Percentiles rank a stretch among this genome's conserved stretches.
Conservation (phyloP, 2,797 vertebrate species). For the Notoglanidium macrostoma region DNA sequence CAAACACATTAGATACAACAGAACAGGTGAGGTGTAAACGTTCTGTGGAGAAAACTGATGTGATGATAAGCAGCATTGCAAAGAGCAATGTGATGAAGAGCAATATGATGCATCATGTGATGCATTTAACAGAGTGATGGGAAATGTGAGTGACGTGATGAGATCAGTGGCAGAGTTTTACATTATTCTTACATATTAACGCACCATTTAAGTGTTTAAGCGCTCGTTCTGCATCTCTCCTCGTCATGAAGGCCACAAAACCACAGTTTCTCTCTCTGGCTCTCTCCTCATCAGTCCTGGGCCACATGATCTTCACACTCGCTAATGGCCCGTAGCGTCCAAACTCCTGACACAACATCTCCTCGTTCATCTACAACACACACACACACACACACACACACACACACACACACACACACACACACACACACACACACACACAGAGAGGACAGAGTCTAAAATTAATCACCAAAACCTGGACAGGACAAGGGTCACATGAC, state of each 20-base stretch:
- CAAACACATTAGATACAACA: background rate
- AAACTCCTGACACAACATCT: constrained; percentile 99
- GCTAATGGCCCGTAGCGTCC: constrained; percentile 96
- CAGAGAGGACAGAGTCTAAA: background rate
- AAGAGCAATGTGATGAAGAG: background rate
- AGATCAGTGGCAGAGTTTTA: background rate
- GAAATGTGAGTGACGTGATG: background rate
- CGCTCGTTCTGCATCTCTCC: constrained; percentile 97
- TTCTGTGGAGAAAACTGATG: background rate
- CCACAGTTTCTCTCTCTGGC: constrained; percentile 98
- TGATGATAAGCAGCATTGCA: background rate
- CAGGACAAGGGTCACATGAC: background rate
- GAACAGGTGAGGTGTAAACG: background rate
- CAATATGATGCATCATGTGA: background rate
- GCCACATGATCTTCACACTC: constrained; percentile 99
- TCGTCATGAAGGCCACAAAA: constrained; percentile 99
- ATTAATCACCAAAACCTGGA: background rate
- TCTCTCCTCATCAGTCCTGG: constrained; percentile 96
- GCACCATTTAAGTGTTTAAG: constrained; percentile 96
- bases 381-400: background rate
- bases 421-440: background rate
- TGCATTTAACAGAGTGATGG: background rate
- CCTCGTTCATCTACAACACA: constrained; percentile 91
- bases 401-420: background rate
- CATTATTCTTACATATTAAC: constrained; percentile 34